Conservation (phyloP, 2,888 invertebrate genomes). For the Laothoe populi region DNA sequence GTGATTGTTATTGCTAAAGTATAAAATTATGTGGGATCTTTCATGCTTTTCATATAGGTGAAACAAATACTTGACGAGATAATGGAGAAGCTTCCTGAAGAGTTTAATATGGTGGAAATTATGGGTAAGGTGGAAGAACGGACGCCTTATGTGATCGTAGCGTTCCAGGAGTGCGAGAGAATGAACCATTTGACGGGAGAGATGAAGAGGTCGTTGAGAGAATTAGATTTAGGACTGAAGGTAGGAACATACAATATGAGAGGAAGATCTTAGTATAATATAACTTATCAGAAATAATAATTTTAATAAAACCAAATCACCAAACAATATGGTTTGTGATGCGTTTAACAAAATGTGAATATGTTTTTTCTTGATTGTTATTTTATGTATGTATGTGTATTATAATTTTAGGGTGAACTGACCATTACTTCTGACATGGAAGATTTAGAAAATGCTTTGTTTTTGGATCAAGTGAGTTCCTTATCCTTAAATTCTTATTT, state of each 20-base stretch:
- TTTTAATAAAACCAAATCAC: neutral
- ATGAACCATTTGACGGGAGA: constrained; percentile 97
- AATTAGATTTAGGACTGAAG: constrained; percentile 96
- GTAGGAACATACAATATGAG: constrained; percentile 61
- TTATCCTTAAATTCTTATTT: neutral
- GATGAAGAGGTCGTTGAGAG: constrained; percentile 95
- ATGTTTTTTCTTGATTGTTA: neutral
- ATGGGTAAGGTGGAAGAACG: constrained; percentile 98
- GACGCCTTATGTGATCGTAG: constrained; percentile 98
- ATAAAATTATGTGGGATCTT: neutral
- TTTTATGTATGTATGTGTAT: neutral
- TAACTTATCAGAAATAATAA: neutral
- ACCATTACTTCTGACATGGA: constrained; percentile 99
- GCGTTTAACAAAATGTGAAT: no score
- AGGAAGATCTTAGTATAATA: neutral
- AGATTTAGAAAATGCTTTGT: constrained; percentile 95
- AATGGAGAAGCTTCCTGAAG: constrained; percentile 96
- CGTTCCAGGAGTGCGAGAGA: constrained; percentile 97
- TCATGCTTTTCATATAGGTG: constrained; percentile 82
- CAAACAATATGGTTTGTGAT: neutral
- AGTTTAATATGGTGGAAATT: constrained; percentile 97
- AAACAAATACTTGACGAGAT: constrained; percentile 98
- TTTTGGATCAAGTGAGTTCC: constrained; percentile 90
- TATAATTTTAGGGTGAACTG: constrained; percentile 91
- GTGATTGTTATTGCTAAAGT: neutral